Evolutionary conservation across 2,888 invertebrate species (phyloP).

Genomic region (Synergus japonicus): DNA sequence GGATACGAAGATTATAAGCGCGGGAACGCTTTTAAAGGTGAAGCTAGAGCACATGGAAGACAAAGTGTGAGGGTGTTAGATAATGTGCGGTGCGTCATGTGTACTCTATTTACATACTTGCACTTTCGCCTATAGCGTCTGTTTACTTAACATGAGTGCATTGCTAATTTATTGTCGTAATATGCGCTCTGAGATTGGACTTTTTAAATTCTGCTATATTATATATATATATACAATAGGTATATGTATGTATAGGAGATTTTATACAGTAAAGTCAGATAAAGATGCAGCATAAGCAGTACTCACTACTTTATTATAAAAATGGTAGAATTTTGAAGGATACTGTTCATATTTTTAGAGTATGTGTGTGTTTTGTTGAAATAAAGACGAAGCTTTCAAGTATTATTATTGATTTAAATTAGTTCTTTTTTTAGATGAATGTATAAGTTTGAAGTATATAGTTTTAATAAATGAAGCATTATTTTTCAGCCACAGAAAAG

Average conservation of each 20-base stretch:
- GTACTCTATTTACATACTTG: neutral
- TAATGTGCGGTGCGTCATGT: neutral
- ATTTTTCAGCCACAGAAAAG: neutral
- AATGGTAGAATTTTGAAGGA: too few relatives aligned
- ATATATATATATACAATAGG: too few relatives aligned
- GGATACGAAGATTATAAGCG: neutral
- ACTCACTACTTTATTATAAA: too few relatives aligned
- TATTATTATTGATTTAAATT: too few relatives aligned
- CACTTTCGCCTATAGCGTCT: conserved; percentile 48
- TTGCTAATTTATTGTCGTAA: conserved; percentile 22
- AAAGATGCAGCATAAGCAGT: too few relatives aligned
- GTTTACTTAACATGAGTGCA: conserved; percentile 51
- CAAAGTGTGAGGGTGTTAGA: neutral
- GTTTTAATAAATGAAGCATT: neutral
- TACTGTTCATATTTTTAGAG: too few relatives aligned
- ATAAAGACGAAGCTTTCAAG: too few relatives aligned
- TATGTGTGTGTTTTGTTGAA: too few relatives aligned
- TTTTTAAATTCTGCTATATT: neutral
- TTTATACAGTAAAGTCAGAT: too few relatives aligned
- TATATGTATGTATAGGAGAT: neutral
- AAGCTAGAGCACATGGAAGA: neutral
- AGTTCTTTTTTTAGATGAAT: too few relatives aligned
- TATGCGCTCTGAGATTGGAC: neutral
- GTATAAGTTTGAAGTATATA: too few relatives aligned
- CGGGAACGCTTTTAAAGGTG: conserved; percentile 6